Percentiles rank a stretch among this genome's conserved stretches.
phyloP scores from a whole-genome alignment of 30 jellyfish, hydroid and myxozoan genomes.

The Aurelia coerulea region DNA sequence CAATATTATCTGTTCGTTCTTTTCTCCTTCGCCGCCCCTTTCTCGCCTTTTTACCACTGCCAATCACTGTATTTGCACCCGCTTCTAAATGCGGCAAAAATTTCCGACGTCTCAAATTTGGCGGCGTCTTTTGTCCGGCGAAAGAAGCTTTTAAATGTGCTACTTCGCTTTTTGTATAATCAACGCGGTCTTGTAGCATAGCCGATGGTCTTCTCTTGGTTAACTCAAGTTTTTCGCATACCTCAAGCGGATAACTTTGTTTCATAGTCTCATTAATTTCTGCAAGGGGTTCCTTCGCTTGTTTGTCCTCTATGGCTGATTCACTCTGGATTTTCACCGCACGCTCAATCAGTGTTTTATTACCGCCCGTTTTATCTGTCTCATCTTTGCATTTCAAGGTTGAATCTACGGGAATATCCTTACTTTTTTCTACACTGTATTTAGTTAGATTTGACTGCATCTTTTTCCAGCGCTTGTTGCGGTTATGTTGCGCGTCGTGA shows the following conservation, averaged over 20 bases:
- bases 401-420: background rate
- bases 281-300: too few species aligned
- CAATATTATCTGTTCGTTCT: background rate
- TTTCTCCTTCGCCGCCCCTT: constrained; percentile 20
- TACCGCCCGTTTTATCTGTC: too few species aligned
- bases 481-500: constrained; percentile 31
- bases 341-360: background rate
- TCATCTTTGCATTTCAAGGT: too few species aligned
- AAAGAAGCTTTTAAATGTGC: constrained; percentile 58
- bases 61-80: constrained; percentile 9
- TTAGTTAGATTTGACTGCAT: constrained; percentile 2
- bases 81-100: constrained; percentile 56
- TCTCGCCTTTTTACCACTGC: constrained; percentile 20
- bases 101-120: constrained; percentile 49
- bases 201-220: constrained; percentile 20
- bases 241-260: too few species aligned
- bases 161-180: constrained; percentile 59
- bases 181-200: constrained; percentile 48
- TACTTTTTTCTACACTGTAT: background rate
- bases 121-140: constrained; percentile 70
- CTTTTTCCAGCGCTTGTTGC: constrained; percentile 36
- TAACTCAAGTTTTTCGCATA: background rate
- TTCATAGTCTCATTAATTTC: too few species aligned
- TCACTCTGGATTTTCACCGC: background rate
- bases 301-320: too few species aligned